Evolutionary conservation across 2,888 invertebrate species (phyloP), one percentile per base, ranked within the genome.

Genomic region (Lasiommata megera): DNA sequence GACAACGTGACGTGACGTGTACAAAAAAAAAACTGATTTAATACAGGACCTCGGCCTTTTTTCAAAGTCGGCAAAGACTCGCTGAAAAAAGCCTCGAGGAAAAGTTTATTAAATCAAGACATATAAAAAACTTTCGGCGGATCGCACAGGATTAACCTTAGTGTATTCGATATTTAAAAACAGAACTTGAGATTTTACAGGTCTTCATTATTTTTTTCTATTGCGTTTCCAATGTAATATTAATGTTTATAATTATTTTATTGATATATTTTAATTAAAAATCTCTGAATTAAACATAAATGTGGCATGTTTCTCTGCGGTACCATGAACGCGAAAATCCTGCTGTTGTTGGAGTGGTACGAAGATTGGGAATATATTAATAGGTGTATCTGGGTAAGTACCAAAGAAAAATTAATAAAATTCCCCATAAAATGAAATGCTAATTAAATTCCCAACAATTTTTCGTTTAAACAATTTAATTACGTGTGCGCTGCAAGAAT

Each of bases 281-380:
- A 17, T 34, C 31, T 5, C 12, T 36, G 3, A 47, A 31, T 31
- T 17, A n/a, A n/a, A n/a, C n/a, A n/a, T n/a, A n/a, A 17, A 17
- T 8, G 18, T 23, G 41, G 6, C 12, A 43, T 0, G 23, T 43
- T 7, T 43, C 7, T 3, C 23, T 14, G 14, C 11, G 34, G 1
- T 34, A 31, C n/a, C 6, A 77, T 76, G 69, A 72, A 77, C 62
- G 67, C 70, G 56, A 82, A 77, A 67, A 70, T 70, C 62, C 58
- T 71, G 50, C 73, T 89, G 60, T 73, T 87, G 62, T 51, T 74
- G 59, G 89, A 89, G 73, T 89, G 88, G 88, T 71, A 85, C 68
- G 68, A 74, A 71, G 89, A 89, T 23, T 89, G 88, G 88, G 81
- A 85, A 23, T 66, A 78, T 56, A 77, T 89, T 56, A 80, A 89